These are phyloP conservation scores for Silurus aristotelis DNA, from an alignment of 2,797 vertebrate species.

Conservation along the genomic window DNA sequence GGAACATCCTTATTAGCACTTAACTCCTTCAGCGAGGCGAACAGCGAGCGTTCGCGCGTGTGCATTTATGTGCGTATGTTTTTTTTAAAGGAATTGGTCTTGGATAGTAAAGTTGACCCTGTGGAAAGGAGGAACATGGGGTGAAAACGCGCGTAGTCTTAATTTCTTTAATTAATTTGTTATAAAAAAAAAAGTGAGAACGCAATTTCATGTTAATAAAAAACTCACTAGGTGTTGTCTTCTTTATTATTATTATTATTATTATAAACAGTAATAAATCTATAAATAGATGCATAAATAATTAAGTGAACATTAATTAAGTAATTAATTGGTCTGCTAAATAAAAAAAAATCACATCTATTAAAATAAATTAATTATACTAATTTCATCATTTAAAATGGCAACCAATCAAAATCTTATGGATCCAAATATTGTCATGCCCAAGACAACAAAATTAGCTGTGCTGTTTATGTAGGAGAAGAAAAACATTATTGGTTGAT, in stretches of 20 bases:
- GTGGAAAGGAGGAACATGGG: not conserved
- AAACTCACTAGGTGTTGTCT: not conserved
- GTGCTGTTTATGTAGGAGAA: not conserved
- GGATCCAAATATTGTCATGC: not conserved
- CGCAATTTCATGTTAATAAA: not conserved
- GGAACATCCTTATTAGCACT: conserved; percentile 78
- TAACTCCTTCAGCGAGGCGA: conserved; percentile 62
- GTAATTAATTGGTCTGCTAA: too few species aligned
- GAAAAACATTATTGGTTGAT: not conserved
- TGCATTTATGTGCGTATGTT: not conserved
- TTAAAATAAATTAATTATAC: too few species aligned
- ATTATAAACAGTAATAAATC: too few species aligned
- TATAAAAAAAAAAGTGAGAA: not conserved
- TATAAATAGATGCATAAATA: too few species aligned
- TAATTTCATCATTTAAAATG: not conserved
- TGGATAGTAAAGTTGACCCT: not conserved
- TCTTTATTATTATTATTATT: not conserved
- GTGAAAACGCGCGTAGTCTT: not conserved
- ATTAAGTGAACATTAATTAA: too few species aligned
- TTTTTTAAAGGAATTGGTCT: not conserved
- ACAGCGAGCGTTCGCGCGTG: conserved; percentile 51
- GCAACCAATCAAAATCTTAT: not conserved
- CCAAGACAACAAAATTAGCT: not conserved
- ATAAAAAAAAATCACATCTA: too few species aligned
- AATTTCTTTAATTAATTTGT: not conserved